Evolutionary conservation across 2,888 invertebrate species (phyloP), one percentile per base, ranked within the genome.

Genomic region (Abscondita cerata): DNA sequence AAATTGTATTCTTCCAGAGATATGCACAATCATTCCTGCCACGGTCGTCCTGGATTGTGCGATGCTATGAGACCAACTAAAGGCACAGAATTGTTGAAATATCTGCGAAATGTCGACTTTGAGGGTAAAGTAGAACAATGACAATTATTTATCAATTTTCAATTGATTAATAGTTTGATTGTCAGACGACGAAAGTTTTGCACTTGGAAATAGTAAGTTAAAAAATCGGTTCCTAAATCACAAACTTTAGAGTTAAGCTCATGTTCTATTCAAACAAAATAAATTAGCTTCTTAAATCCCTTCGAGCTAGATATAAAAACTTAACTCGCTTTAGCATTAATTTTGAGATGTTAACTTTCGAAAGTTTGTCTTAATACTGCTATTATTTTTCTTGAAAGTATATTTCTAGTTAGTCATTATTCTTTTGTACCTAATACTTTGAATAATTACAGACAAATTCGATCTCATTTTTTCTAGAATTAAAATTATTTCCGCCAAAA

Each of bases 21-120:
- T 73, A 96, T 97, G 94, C 96, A 96, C 77, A 81, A 78, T 8
- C 88, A 92, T 18, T 82, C 93, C 20, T 97, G 96, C 75, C 86
- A 86, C 0, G 90, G 90, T 0, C 82, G 84, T 18, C 81, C 86
- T 0, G 94, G 95, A 0, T 83, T 96, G 1, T 97, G 96, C 77
- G 89, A 92, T 36, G 88, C 89, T 15, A 96, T 97, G 96, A 87
- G 89, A 69, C 95, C 96, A 0, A 92, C 93, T 12, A 93, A 94
- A 76, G 96, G 96, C 0, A 89, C 91, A 0, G 89, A 92, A 64
- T 85, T 97, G 51, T 85, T 95, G 25, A 86, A 90, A 68, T 95
- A 92, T 77, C 84, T 97, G 34, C 85, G 92, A 52, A 91, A 90
- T 76, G 96, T 96, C 18, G 85, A 90, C 75, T 97, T 97, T 76